A percentile compares a stretch with the other conserved stretches of the same genome.
Evolutionary conservation across 1,140 invertebrate species (phyloP).

Genomic region (Zaprionus gabonicus): DNA sequence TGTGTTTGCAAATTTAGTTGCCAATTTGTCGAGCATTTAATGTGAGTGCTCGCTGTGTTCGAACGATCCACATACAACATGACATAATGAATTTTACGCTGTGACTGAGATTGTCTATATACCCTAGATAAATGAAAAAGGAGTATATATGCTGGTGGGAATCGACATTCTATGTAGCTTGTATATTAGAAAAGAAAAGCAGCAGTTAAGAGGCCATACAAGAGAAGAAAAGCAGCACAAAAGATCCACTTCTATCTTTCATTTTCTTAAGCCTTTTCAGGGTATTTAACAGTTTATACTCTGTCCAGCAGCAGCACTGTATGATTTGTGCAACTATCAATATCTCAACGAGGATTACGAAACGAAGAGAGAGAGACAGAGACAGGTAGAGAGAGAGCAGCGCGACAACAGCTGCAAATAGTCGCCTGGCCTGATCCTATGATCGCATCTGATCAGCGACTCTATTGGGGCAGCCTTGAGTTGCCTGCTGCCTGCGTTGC

Average conservation of each 20-base stretch:
- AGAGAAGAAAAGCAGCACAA: no score
- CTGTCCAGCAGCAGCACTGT: not conserved
- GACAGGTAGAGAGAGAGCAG: not conserved
- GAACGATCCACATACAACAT: constrained; percentile 53
- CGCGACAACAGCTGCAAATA: constrained; percentile 53
- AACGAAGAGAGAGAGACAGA: constrained; percentile 2
- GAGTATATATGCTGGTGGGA: not conserved
- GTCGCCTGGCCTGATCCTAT: constrained; percentile 26
- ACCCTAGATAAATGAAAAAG: not conserved
- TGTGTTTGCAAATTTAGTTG: constrained; percentile 69
- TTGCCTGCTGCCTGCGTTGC: constrained; percentile 42
- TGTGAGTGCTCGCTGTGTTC: constrained; percentile 57
- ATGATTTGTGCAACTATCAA: constrained; percentile 26
- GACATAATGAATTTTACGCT: constrained; percentile 53
- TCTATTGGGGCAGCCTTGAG: constrained; percentile 19
- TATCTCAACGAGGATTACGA: constrained; percentile 32
- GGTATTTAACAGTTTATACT: constrained; percentile 1
- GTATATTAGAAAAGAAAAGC: no score
- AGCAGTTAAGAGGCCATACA: no score
- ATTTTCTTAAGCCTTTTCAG: not conserved
- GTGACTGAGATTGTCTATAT: constrained; percentile 21
- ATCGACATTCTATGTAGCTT: not conserved
- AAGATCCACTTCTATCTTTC: no score
- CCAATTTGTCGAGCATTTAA: constrained; percentile 81
- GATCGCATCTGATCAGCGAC: constrained; percentile 22